Base-by-base conservation (phyloP, 2,888 invertebrate genomes). In the Brassicogethes aeneus region DNA sequence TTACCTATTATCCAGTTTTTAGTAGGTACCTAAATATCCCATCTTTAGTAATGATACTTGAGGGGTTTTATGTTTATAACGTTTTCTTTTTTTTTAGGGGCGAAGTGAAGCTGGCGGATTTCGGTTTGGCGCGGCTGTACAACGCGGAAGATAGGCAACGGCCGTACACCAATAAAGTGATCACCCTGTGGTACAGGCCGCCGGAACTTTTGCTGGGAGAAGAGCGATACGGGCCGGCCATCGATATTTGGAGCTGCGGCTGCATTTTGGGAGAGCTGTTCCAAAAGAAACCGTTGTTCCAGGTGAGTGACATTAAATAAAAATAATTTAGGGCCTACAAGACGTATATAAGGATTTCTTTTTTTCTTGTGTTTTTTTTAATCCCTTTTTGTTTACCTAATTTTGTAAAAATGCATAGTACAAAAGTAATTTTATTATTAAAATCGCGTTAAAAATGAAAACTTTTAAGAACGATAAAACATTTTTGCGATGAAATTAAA, bases 181-280 rank as follows among this genome's bases (percentile, higher is more conserved):
- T 99, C 57, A 99, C 99, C 3, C 71, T 99, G 47, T 99, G 99
- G 97, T 99, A 99, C 72, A 79, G 99, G 7, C 97, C 99, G 17
- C 99, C 99, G 0, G 99, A 99, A 66, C 73, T 99, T 45, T 71
- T 99, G 47, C 74, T 99, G 17, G 99, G 97, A 2, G 96, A 97
- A 72, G 97, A 99, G 71, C 78, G 85, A 45, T 99, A 99, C 66
- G 96, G 96, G 0, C 93, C 97, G 0, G 87, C 95, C 0, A 93
- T 99, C 45, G 99, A 99, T 70, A 92, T 99, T 3, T 99, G 99
- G 99, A 96, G 95, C 62, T 95, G 95, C 71, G 99, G 99, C 57
- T 99, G 99, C 66, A 99, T 99, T 56, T 76, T 99, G 36, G 99
- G 96, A 7, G 99, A 99, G 72, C 74, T 99, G 45, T 99, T 99